A percentile compares a stretch with the other conserved stretches of the same genome.
Conservation (phyloP, 2,113 vertebrate genomes). For the Callionymus lyra region DNA sequence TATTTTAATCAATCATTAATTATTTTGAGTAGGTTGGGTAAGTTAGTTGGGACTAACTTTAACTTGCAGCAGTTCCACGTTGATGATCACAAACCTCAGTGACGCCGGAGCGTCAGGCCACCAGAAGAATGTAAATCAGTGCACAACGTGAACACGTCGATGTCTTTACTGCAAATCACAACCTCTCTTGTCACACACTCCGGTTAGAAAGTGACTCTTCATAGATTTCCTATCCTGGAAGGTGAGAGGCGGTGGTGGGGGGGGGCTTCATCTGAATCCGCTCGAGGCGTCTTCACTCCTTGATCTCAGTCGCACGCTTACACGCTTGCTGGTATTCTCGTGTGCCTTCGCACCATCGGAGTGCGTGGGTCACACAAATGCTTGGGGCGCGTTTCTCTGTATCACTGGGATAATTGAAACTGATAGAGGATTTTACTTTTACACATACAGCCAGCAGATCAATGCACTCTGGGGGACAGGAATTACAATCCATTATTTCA, state of each 20-base stretch:
- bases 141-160: too few relatives aligned
- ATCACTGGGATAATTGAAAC: constrained; percentile 48
- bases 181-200: too few relatives aligned
- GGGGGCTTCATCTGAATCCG: constrained; percentile 17
- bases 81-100: too few relatives aligned
- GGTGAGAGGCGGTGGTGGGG: constrained; percentile 12
- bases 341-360: constrained; percentile 13
- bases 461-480: constrained; percentile 51
- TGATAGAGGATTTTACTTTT: constrained; percentile 50
- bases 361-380: constrained; percentile 26
- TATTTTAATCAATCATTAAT: too few relatives aligned
- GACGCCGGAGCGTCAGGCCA: too few relatives aligned
- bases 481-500: constrained; percentile 58
- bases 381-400: constrained; percentile 18
- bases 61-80: too few relatives aligned
- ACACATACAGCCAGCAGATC: constrained; percentile 51
- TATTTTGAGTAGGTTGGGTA: too few relatives aligned
- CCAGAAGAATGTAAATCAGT: too few relatives aligned
- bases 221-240: constrained; percentile 25
- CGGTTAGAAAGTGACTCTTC: constrained; percentile 30
- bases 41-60: too few relatives aligned
- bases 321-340: constrained; percentile 4
- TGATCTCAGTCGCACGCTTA: constrained; percentile 6
- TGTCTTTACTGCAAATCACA: too few relatives aligned
- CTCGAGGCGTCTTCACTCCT: too few relatives aligned